Evolutionary conservation across 2,113 vertebrate species (phyloP).

Genomic region (Symphodus melops): DNA sequence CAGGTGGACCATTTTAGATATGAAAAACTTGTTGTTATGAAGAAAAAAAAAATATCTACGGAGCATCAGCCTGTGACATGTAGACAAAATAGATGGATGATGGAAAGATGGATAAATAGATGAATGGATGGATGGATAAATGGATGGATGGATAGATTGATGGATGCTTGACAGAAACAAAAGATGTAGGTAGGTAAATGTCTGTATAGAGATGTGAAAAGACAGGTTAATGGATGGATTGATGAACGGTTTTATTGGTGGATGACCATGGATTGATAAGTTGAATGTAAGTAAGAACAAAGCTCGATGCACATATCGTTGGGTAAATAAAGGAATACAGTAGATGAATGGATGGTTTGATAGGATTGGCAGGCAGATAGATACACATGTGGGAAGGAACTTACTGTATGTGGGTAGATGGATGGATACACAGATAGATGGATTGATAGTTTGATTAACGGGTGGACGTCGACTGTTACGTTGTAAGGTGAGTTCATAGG

Average conservation of each 20-base stretch:
- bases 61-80: not conserved
- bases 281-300: too few species aligned
- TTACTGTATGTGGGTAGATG: too few species aligned
- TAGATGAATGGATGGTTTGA: too few species aligned
- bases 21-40: not conserved
- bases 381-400: too few species aligned
- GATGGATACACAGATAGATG: not conserved
- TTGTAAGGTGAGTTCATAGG: not conserved
- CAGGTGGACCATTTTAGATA: slow-evolving; percentile 24
- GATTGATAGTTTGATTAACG: too few species aligned
- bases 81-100: too few species aligned
- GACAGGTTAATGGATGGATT: not conserved
- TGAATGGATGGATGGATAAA: not conserved
- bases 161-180: not conserved
- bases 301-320: too few species aligned
- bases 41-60: slow-evolving; percentile 15
- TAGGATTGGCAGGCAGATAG: too few species aligned
- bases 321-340: not conserved
- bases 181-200: not conserved
- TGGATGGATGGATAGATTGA: not conserved
- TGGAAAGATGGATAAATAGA: not conserved
- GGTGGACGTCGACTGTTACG: not conserved
- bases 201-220: not conserved
- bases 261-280: too few species aligned
- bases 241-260: too few species aligned